These are phyloP conservation scores for Drosophila chauvacae DNA, from an alignment of 1,140 invertebrate genomes.

Conservation along the genomic window DNA sequence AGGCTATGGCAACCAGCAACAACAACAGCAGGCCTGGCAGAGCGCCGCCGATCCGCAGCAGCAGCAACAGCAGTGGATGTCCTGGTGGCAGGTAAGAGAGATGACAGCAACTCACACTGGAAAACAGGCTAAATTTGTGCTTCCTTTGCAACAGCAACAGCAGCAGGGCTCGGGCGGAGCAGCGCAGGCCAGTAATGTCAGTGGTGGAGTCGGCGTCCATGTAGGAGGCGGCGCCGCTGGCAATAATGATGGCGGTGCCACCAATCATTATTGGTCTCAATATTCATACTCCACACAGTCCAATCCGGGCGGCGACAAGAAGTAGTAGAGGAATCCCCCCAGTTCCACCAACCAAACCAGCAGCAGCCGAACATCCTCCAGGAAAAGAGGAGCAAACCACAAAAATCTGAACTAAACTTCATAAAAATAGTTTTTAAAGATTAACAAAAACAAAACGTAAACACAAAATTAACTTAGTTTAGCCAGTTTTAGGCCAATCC, in stretches of 20 bases:
- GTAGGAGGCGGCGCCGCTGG: conserved; percentile 44
- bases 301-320: conserved; percentile 72
- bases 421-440: conserved; percentile 71
- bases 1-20: conserved; percentile 81
- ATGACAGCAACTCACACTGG: not conserved
- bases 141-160: conserved; percentile 37
- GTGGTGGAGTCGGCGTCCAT: conserved; percentile 40
- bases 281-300: conserved; percentile 82
- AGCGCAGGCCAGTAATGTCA: conserved; percentile 49
- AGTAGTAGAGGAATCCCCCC: conserved; percentile 59
- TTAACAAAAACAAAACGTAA: conserved; percentile 22
- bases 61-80: conserved; percentile 83
- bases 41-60: conserved; percentile 73
- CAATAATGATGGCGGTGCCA: conserved; percentile 73
- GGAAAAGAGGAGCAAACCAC: conserved; percentile 28
- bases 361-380: conserved; percentile 25
- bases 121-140: not conserved
- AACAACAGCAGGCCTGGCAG: conserved; percentile 68
- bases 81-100: conserved; percentile 81
- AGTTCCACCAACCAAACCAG: conserved; percentile 12
- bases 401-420: conserved; percentile 63
- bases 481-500: conserved; percentile 63
- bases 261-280: conserved; percentile 84
- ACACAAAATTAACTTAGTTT: conserved; percentile 69
- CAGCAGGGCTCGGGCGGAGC: conserved; percentile 53